These are phyloP conservation scores for Trachelus troglodyta DNA, from an alignment of 2,888 invertebrate species.

Conservation along the genomic window DNA sequence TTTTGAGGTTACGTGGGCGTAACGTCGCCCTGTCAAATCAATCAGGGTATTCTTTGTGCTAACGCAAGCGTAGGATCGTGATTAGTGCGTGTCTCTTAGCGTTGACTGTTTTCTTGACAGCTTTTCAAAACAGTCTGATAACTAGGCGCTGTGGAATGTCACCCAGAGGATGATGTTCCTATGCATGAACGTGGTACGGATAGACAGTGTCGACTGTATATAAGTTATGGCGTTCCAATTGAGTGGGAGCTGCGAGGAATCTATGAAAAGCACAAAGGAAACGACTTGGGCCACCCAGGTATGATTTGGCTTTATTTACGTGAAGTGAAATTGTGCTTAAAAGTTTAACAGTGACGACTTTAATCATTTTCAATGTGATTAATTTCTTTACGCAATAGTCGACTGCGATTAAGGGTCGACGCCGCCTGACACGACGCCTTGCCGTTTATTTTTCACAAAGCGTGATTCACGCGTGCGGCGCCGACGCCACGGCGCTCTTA, in stretches of 20 bases:
- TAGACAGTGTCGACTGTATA: neutral
- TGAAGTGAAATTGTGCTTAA: neutral
- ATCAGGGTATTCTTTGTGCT: neutral
- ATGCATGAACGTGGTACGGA: neutral
- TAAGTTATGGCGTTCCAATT: neutral
- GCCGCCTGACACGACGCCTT: conserved; percentile 15
- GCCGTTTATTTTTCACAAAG: conserved; percentile 45
- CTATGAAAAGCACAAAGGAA: neutral
- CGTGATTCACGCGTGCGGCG: conserved; percentile 49
- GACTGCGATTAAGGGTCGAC: neutral
- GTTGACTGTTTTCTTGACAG: neutral
- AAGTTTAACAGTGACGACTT: neutral
- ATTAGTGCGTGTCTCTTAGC: neutral
- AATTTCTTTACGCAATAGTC: neutral
- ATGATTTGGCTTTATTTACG: neutral
- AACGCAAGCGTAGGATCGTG: neutral
- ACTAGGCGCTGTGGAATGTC: neutral
- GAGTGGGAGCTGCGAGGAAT: neutral
- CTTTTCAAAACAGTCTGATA: neutral
- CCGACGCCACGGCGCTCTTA: conserved; percentile 38
- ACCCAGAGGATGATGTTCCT: neutral
- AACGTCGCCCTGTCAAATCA: neutral
- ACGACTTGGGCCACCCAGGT: neutral
- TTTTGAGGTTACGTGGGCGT: neutral
- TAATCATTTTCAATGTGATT: neutral